These are phyloP conservation scores for Cheilosia impressa DNA, from an alignment of 2,888 invertebrate genomes.

Conservation along the genomic window DNA sequence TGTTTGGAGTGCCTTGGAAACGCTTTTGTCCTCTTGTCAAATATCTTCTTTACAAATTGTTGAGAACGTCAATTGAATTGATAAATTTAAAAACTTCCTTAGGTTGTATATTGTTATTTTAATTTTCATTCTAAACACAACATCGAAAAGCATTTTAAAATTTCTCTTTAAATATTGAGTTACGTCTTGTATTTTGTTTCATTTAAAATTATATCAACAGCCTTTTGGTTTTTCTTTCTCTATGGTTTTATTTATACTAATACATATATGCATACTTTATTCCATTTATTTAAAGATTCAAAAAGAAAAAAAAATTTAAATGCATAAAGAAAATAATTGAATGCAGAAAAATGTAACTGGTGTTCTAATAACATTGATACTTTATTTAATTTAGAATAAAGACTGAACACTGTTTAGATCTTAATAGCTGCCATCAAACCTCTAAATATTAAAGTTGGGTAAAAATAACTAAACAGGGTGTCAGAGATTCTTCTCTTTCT, in stretches of 20 bases:
- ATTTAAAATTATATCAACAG: constrained; percentile 57
- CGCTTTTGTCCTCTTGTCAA: not conserved
- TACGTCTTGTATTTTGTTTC: not conserved
- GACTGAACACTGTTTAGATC: constrained; percentile 35
- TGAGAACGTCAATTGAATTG: constrained; percentile 26
- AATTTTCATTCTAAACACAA: constrained; percentile 58
- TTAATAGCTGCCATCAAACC: constrained; percentile 38
- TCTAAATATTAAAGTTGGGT: not conserved
- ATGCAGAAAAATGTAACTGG: constrained; percentile 1
- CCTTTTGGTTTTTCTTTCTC: constrained; percentile 56
- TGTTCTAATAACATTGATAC: constrained; percentile 21
- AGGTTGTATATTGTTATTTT: not conserved
- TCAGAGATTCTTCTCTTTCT: not conserved
- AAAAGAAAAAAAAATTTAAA: constrained; percentile 20
- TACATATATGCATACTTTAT: constrained; percentile 16
- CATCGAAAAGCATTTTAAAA: constrained; percentile 66
- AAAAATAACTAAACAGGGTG: constrained; percentile 1
- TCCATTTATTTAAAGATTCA: not conserved
- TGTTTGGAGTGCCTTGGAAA: constrained; percentile 12
- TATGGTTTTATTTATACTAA: constrained; percentile 12
- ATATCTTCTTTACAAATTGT: constrained; percentile 20
- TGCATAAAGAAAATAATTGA: constrained; percentile 7
- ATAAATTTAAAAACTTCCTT: constrained; percentile 8
- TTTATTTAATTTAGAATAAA: constrained; percentile 19
- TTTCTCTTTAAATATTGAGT: constrained; percentile 14